These are phyloP conservation scores for Polia nebulosa DNA, from an alignment of 2,888 invertebrate species.

Conservation along the genomic window DNA sequence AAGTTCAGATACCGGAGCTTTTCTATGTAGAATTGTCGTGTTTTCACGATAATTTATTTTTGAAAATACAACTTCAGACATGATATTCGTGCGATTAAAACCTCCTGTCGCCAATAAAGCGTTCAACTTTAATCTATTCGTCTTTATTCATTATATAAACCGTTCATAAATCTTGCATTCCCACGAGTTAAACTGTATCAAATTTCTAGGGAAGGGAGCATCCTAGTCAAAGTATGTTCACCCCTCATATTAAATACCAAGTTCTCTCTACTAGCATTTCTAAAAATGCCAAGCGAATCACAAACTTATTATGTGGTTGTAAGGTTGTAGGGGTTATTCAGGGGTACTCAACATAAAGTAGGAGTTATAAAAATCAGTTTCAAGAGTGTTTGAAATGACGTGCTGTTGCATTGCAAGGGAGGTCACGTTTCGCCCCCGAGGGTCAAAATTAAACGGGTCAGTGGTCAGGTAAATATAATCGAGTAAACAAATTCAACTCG, in stretches of 20 bases:
- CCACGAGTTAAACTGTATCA: slow-evolving; percentile 86
- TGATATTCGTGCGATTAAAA: slow-evolving; percentile 56
- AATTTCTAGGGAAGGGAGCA: slow-evolving; percentile 82
- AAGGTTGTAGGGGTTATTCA: slow-evolving; percentile 41
- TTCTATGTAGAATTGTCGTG: not conserved
- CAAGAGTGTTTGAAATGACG: slow-evolving; percentile 86
- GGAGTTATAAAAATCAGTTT: slow-evolving; percentile 83
- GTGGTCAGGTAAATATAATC: slow-evolving; percentile 89
- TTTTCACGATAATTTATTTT: slow-evolving; percentile 29
- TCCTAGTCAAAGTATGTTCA: slow-evolving; percentile 75
- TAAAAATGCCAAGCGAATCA: slow-evolving; percentile 52
- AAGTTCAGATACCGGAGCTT: not conserved
- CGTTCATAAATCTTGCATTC: slow-evolving; percentile 79
- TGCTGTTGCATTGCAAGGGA: slow-evolving; percentile 80
- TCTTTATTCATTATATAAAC: slow-evolving; percentile 74
- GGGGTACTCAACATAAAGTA: slow-evolving; percentile 22
- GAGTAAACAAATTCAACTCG: slow-evolving; percentile 88
- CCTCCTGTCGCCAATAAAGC: slow-evolving; percentile 62
- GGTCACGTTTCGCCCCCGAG: slow-evolving; percentile 80
- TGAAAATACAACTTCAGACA: slow-evolving; percentile 42
- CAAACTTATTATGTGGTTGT: slow-evolving; percentile 53
- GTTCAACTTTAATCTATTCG: slow-evolving; percentile 68
- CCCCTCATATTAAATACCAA: slow-evolving; percentile 75
- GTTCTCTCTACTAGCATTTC: slow-evolving; percentile 7
- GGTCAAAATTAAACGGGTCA: slow-evolving; percentile 87